Conservation (phyloP, 1,140 invertebrate genomes). For the Drosophila kikkawai region DNA sequence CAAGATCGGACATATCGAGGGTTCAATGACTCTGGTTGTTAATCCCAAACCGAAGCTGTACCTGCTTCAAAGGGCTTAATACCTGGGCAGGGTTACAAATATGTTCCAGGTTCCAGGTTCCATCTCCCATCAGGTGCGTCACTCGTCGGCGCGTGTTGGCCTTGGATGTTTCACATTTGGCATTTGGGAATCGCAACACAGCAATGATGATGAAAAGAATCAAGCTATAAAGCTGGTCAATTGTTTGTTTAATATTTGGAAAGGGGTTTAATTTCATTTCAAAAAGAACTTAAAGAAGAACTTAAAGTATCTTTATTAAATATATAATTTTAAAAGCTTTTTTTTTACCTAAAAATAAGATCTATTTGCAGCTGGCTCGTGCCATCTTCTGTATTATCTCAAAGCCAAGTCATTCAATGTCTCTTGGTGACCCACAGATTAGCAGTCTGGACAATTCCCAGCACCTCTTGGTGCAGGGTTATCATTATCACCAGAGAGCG, state of each 20-base stretch:
- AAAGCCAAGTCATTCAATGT: not conserved
- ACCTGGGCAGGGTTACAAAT: not conserved
- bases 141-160: constrained; percentile 47
- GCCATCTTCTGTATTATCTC: not conserved
- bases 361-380: not conserved
- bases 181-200: constrained; percentile 41
- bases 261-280: no score
- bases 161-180: constrained; percentile 64
- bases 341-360: fast-evolving
- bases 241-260: not conserved
- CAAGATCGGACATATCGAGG: not conserved
- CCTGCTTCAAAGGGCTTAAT: constrained; percentile 12
- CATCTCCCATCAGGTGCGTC: constrained; percentile 14
- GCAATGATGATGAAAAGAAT: not conserved
- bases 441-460: not conserved
- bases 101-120: not conserved
- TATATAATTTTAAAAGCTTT: not conserved
- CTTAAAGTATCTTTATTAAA: no score
- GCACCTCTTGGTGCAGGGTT: not conserved
- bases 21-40: not conserved
- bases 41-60: constrained; percentile 6
- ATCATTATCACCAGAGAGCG: not conserved
- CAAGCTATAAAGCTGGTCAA: constrained; percentile 2
- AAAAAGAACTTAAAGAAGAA: no score
- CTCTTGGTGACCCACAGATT: not conserved